phyloP scores from a whole-genome alignment of 2,888 invertebrate species.

The Labia minor region DNA sequence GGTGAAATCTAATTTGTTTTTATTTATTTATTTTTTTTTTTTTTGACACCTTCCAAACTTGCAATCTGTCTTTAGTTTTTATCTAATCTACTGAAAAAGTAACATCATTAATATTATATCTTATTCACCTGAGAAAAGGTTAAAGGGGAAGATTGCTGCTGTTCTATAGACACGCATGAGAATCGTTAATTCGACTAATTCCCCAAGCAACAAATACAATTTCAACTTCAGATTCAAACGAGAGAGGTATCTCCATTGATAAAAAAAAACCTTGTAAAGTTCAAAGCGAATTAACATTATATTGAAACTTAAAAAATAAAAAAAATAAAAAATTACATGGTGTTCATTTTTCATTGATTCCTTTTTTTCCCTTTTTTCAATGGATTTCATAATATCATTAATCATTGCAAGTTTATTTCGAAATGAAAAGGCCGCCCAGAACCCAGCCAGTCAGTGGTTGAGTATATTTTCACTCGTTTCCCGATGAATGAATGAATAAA shows the following conservation, averaged over 20 bases:
- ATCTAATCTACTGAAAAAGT: too few species aligned
- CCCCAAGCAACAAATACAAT: neutral
- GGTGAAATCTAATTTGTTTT: too few species aligned
- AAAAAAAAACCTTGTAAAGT: neutral
- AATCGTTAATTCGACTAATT: too few species aligned
- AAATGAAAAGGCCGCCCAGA: neutral
- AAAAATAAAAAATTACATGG: neutral
- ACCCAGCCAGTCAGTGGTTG: neutral
- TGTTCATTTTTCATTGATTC: conserved; percentile 13
- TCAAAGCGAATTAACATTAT: neutral
- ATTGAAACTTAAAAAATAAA: neutral
- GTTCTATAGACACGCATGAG: too few species aligned
- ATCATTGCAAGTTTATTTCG: conserved; percentile 4
- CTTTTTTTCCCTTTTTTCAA: neutral
- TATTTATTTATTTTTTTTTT: too few species aligned
- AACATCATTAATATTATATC: too few species aligned
- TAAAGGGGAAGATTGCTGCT: too few species aligned
- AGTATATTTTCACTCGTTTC: neutral
- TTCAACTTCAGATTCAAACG: neutral
- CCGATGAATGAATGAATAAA: conserved; percentile 2
- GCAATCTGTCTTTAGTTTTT: too few species aligned
- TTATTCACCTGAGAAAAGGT: too few species aligned
- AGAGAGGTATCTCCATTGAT: too few species aligned
- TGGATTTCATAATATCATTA: conserved; percentile 13
- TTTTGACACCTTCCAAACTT: too few species aligned